A percentile compares a stretch with the other conserved stretches of the same genome.
phyloP scores from a whole-genome alignment of 2,113 vertebrate genomes.

The Tragelaphus imberbis region DNA sequence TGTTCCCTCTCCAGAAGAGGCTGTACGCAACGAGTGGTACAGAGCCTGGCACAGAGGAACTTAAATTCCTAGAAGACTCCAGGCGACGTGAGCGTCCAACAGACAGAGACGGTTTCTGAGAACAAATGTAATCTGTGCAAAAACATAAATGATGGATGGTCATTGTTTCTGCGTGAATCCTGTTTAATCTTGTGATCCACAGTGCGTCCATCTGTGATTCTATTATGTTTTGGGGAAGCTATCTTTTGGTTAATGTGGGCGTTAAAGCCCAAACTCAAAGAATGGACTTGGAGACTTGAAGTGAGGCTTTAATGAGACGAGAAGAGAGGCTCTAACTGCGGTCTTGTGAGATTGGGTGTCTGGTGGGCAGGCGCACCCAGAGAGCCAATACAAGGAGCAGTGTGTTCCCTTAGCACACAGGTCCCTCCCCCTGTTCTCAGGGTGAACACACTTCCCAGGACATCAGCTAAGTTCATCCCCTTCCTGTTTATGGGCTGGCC shows the following conservation, averaged over 20 bases:
- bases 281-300: background rate
- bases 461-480: background rate
- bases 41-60: background rate
- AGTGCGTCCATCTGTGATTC: background rate
- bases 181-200: background rate
- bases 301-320: background rate
- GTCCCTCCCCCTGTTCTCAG: fast-evolving
- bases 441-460: background rate
- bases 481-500: background rate
- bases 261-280: background rate
- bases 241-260: background rate
- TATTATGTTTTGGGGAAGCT: background rate
- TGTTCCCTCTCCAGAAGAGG: background rate
- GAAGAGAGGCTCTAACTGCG: fast-evolving
- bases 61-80: background rate
- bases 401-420: background rate
- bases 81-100: background rate
- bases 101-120: background rate
- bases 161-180: background rate
- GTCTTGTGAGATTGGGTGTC: background rate
- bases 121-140: background rate
- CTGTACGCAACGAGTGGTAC: fast-evolving
- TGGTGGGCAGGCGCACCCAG: background rate
- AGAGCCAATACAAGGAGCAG: background rate
- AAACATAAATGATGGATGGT: background rate